A percentile compares a stretch with the other conserved stretches of the same genome.
These are phyloP conservation scores for Riptortus pedestris DNA, from an alignment of 1,140 invertebrate species.

Conservation along the genomic window DNA sequence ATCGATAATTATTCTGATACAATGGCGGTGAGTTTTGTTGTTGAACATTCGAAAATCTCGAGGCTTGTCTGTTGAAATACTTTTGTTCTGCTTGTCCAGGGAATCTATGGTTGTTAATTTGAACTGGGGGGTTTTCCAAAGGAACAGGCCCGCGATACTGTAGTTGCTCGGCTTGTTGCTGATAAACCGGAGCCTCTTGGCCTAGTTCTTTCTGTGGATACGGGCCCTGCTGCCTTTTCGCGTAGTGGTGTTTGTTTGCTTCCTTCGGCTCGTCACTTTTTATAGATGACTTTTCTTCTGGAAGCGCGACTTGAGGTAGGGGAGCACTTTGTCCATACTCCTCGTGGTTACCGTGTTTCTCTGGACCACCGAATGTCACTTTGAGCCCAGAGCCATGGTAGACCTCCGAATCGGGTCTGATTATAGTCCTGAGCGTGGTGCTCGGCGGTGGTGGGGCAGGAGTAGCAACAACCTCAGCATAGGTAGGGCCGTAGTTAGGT, in stretches of 20 bases:
- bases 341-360: slow-evolving; percentile 11
- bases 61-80: too few relatives aligned
- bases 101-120: background rate
- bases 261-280: background rate
- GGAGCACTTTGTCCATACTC: slow-evolving; percentile 24
- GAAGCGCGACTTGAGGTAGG: slow-evolving; percentile 24
- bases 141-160: slow-evolving; percentile 34
- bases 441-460: slow-evolving; percentile 43
- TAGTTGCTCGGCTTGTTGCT: slow-evolving; percentile 27
- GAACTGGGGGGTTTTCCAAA: background rate
- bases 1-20: background rate
- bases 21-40: background rate
- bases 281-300: slow-evolving; percentile 1
- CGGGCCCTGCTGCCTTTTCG: slow-evolving; percentile 17
- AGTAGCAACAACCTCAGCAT: slow-evolving; percentile 31
- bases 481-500: slow-evolving; percentile 31
- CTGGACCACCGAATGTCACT: slow-evolving; percentile 31
- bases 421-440: slow-evolving; percentile 69
- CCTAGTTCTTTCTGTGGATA: slow-evolving; percentile 20
- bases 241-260: background rate
- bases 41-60: background rate
- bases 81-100: background rate
- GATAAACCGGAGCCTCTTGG: background rate
- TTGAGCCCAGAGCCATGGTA: slow-evolving; percentile 45
- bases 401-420: slow-evolving; percentile 68